Evolutionary conservation across 2,113 vertebrate species (phyloP).

Genomic region (Hassar affinis): DNA sequence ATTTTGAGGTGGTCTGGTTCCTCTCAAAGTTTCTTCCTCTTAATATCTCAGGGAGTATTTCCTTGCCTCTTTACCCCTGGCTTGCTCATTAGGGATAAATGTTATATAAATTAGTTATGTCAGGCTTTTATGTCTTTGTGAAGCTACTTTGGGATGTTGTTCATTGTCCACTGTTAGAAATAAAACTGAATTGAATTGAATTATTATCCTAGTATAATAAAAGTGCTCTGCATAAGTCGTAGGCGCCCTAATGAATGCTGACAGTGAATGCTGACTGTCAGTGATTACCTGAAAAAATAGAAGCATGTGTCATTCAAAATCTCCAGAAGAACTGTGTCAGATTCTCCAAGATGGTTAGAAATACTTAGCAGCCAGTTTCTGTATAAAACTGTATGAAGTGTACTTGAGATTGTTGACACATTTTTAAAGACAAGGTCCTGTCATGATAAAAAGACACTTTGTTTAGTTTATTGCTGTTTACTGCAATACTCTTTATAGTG

Average conservation of each 20-base stretch:
- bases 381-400: background rate
- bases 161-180: too few species aligned
- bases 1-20: too few species aligned
- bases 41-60: too few species aligned
- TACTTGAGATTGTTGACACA: background rate
- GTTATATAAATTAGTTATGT: too few species aligned
- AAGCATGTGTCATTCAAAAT: background rate
- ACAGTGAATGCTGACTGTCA: slow-evolving; percentile 6
- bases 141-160: too few species aligned
- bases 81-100: too few species aligned
- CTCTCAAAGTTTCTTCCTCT: too few species aligned
- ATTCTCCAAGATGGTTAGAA: background rate
- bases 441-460: background rate
- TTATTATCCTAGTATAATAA: background rate
- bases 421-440: background rate
- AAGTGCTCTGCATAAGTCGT: background rate
- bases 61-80: too few species aligned
- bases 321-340: background rate
- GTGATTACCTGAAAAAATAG: background rate
- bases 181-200: too few species aligned
- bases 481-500: background rate
- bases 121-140: too few species aligned
- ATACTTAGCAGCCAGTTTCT: background rate
- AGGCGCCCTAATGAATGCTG: background rate
- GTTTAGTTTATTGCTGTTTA: background rate